Conservation (phyloP, 2,888 invertebrate genomes). For the Euplagia quadripunctaria region DNA sequence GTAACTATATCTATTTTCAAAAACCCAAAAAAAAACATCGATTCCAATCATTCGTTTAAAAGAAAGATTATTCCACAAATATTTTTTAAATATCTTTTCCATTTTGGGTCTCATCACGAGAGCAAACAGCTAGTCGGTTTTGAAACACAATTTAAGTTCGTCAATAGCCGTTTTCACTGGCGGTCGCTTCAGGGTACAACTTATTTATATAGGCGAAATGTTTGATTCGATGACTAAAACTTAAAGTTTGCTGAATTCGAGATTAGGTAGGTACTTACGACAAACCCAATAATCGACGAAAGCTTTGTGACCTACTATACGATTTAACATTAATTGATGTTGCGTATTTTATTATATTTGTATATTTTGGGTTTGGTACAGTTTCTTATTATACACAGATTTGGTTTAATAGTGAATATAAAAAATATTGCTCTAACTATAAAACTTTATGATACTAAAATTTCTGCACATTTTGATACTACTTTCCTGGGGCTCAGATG, state of each 20-base stretch:
- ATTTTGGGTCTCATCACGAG: constrained; percentile 61
- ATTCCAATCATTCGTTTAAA: background rate
- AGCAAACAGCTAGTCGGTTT: constrained; percentile 64
- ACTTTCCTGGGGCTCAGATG: background rate
- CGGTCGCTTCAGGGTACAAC: constrained; percentile 51
- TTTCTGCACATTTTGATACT: background rate
- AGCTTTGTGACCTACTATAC: constrained; percentile 10
- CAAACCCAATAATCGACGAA: constrained; percentile 47
- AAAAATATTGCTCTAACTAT: background rate
- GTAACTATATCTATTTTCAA: constrained; percentile 24
- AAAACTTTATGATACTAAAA: background rate
- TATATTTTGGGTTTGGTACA: background rate
- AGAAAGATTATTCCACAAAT: background rate
- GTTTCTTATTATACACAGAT: background rate
- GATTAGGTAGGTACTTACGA: constrained; percentile 33
- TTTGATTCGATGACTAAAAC: constrained; percentile 46
- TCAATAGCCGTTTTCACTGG: constrained; percentile 67
- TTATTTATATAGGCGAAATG: constrained; percentile 60
- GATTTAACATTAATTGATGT: background rate
- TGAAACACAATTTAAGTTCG: constrained; percentile 80
- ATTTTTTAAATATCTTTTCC: constrained; percentile 57
- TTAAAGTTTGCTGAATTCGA: constrained; percentile 55
- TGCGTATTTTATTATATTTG: background rate
- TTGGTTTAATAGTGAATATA: background rate
- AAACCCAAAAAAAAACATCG: constrained; percentile 35